Evolutionary conservation across 2,113 vertebrate species (phyloP).

Genomic region (Mustelus asterias): DNA sequence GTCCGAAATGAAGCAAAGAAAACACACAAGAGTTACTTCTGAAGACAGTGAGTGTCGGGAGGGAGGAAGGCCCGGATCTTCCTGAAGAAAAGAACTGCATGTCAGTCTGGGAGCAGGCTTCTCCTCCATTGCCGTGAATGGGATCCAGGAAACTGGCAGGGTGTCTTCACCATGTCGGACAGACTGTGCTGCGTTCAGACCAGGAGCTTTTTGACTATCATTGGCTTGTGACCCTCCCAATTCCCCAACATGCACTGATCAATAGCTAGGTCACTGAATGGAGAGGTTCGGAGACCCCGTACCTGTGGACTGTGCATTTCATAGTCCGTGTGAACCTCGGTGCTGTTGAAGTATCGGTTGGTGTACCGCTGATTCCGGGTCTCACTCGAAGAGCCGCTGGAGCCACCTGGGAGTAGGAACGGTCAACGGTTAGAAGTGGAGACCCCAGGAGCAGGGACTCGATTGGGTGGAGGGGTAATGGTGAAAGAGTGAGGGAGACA

Average conservation of each 20-base stretch:
- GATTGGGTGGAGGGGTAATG: background rate
- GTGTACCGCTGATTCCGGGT: conserved; percentile 88
- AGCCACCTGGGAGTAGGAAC: conserved; percentile 64
- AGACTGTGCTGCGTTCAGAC: background rate
- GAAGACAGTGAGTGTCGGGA: background rate
- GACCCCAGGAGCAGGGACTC: background rate
- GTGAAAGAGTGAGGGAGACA: background rate
- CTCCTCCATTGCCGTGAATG: background rate
- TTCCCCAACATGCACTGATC: background rate
- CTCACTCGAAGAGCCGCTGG: conserved; percentile 90
- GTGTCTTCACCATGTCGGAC: background rate
- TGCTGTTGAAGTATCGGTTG: conserved; percentile 83
- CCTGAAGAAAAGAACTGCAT: background rate
- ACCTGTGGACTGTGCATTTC: conserved; percentile 90
- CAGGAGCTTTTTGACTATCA: background rate
- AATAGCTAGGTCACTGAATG: background rate
- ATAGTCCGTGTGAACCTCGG: conserved; percentile 79
- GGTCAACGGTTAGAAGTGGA: background rate
- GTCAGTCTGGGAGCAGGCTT: background rate
- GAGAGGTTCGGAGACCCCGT: background rate
- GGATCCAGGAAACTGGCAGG: background rate
- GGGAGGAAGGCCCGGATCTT: background rate
- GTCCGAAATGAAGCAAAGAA: background rate
- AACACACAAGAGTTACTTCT: background rate
- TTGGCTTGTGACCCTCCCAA: conserved; percentile 40